Percentiles rank a stretch among this genome's conserved stretches.
Evolutionary conservation across 2,113 vertebrate species (phyloP).

Genomic region (Mobula hypostoma): DNA sequence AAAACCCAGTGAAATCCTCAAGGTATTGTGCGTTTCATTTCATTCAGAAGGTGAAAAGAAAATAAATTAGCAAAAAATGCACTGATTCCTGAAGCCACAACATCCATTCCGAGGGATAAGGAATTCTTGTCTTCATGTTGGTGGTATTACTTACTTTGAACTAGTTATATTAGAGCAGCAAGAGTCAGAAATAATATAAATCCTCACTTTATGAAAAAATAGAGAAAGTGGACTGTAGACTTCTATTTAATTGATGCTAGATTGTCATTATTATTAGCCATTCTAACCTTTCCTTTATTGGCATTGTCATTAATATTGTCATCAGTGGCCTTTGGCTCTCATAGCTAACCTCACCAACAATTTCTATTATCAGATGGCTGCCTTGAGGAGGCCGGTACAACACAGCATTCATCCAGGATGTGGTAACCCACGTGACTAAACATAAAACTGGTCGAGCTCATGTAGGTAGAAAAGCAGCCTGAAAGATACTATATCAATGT

Average conservation of each 20-base stretch:
- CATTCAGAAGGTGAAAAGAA: no score
- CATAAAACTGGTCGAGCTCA: not conserved
- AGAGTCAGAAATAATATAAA: no score
- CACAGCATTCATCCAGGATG: not conserved
- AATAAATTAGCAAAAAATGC: no score
- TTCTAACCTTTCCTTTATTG: no score
- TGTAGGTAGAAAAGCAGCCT: not conserved
- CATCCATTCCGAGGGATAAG: no score
- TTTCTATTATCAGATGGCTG: not conserved
- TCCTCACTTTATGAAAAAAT: not conserved
- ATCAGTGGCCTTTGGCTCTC: not conserved
- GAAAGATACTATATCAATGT: not conserved
- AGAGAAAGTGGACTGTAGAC: not conserved
- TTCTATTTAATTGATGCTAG: no score
- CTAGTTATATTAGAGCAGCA: no score
- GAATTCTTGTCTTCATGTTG: no score
- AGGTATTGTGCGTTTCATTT: not conserved
- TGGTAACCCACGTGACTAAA: not conserved
- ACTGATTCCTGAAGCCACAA: no score
- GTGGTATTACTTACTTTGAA: no score
- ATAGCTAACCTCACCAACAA: not conserved
- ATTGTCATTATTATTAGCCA: no score
- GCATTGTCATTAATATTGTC: not conserved
- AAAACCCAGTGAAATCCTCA: not conserved
- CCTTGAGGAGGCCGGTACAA: not conserved